Percentiles rank a stretch among this genome's conserved stretches.
Evolutionary conservation across 2,888 invertebrate genomes (phyloP).

Genomic region (Nomada fucata): DNA sequence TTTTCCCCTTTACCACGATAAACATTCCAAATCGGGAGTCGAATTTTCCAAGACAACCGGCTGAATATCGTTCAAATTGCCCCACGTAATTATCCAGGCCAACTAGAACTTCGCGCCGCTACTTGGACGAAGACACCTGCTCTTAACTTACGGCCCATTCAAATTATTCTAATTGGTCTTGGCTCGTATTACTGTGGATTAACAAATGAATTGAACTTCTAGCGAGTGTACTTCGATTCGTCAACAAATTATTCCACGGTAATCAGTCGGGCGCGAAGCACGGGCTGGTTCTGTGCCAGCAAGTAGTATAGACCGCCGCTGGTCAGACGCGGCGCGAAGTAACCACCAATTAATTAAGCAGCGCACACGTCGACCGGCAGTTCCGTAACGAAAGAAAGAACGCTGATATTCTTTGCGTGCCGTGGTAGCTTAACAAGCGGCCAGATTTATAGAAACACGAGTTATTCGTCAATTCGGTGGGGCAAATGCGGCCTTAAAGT

Average conservation of each 20-base stretch:
- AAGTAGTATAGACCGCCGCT: slow-evolving; percentile 58
- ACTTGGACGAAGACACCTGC: too few species aligned
- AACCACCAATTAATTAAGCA: slow-evolving; percentile 61
- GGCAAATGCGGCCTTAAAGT: slow-evolving; percentile 7
- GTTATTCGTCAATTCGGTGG: slow-evolving; percentile 41
- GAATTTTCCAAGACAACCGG: not conserved
- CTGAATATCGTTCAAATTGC: not conserved
- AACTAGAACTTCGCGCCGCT: not conserved
- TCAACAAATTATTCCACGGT: slow-evolving; percentile 32
- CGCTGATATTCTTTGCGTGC: slow-evolving; percentile 11
- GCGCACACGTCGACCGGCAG: slow-evolving; percentile 30
- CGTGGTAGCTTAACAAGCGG: slow-evolving; percentile 24
- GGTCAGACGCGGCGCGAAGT: slow-evolving; percentile 57
- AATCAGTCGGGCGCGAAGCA: slow-evolving; percentile 18
- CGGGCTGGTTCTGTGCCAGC: slow-evolving; percentile 40
- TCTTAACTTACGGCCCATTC: not conserved
- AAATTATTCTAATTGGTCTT: not conserved
- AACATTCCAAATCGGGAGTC: too few species aligned
- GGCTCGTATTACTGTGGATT: not conserved
- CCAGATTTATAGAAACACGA: slow-evolving; percentile 23
- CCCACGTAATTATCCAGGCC: not conserved
- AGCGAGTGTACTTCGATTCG: not conserved
- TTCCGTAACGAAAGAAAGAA: slow-evolving; percentile 14
- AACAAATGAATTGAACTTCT: not conserved
- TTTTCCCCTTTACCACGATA: too few species aligned